Base-by-base conservation (phyloP, 2,113 vertebrate genomes). In the Scomber japonicus region DNA sequence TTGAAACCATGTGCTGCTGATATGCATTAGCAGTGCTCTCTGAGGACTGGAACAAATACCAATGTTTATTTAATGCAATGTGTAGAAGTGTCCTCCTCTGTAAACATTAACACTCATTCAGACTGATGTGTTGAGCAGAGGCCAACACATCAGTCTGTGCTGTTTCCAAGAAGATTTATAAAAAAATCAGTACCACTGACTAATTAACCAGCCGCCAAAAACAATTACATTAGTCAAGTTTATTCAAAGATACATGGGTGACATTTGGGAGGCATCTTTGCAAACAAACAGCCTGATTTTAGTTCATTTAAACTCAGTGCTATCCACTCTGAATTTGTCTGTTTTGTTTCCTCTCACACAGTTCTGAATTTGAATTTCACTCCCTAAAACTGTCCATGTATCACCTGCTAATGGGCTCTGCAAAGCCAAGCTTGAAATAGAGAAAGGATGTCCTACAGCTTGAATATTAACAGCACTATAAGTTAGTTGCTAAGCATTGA, bases 361-460 rank as follows among this genome's bases (percentile, higher is more conserved):
- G 24, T 46, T 60, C 17, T 55, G 35, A 71, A 81, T 85, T 50
- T n/a, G 48, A 76, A 74, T 64, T 69, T 63, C 21, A 60, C 45
- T 71, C 53, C 72, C 30, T 17, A 61, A 56, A 78, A 78, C 30
- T 56, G 40, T 7, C 21, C 24, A 60, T 71, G 61, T 79, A 79
- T 88, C 66, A 55, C 60, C 54, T 75, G 71, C 56, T 71, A 68
- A 81, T 81, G 70, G 81, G 57, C 55, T 81, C 57, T 75, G 19
- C 31, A 56, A 82, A 66, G 40, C 15, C 61, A 74, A 57, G 45
- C 45, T 0, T 72, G 57, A 82, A 85, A 81, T 40, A 44, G 64
- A 44, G n/a, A 3, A 27, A 27, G 24, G 0, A 64, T 80, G 66
- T 62, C 61, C 54, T 63, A 24, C 17, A 75, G 80, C 45, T 53